phyloP scores from a whole-genome alignment of 2,888 invertebrate genomes.

The Apamea monoglypha region DNA sequence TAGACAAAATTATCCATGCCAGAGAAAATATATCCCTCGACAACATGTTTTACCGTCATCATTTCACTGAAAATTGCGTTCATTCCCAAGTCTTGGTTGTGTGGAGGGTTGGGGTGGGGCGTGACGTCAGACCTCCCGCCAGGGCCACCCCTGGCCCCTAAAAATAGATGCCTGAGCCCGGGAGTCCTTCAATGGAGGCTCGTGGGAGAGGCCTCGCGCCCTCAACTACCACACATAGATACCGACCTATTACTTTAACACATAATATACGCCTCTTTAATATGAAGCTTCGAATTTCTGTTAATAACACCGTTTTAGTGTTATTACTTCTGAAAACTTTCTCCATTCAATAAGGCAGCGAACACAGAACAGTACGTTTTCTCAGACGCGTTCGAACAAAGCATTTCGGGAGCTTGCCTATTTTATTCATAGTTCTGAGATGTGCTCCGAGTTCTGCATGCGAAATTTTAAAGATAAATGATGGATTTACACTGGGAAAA shows the following conservation, averaged over 20 bases:
- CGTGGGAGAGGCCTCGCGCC: constrained; percentile 63
- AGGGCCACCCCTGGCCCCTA: constrained; percentile 79
- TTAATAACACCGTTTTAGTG: constrained; percentile 50
- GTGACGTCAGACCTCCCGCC: constrained; percentile 76
- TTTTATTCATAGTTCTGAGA: constrained; percentile 52
- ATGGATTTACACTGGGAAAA: constrained; percentile 22
- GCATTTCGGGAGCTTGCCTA: constrained; percentile 52
- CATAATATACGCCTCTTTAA: constrained; percentile 33
- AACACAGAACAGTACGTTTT: constrained; percentile 44
- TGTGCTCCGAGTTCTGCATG: constrained; percentile 34
- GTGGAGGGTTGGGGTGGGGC: constrained; percentile 65
- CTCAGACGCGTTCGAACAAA: constrained; percentile 49
- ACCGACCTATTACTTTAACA: constrained; percentile 28
- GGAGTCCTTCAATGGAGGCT: constrained; percentile 86
- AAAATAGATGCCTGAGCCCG: constrained; percentile 87
- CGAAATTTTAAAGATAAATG: constrained; percentile 31
- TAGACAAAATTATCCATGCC: constrained; percentile 73
- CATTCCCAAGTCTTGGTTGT: constrained; percentile 68
- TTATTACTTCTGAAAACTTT: constrained; percentile 61
- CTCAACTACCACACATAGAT: constrained; percentile 49
- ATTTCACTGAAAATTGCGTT: constrained; percentile 75
- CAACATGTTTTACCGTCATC: constrained; percentile 75
- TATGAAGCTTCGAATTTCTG: constrained; percentile 40
- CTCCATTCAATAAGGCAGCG: constrained; percentile 43
- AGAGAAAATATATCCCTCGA: constrained; percentile 69